Conservation (phyloP, 2,888 invertebrate species). For the Cerceris rybyensis region DNA sequence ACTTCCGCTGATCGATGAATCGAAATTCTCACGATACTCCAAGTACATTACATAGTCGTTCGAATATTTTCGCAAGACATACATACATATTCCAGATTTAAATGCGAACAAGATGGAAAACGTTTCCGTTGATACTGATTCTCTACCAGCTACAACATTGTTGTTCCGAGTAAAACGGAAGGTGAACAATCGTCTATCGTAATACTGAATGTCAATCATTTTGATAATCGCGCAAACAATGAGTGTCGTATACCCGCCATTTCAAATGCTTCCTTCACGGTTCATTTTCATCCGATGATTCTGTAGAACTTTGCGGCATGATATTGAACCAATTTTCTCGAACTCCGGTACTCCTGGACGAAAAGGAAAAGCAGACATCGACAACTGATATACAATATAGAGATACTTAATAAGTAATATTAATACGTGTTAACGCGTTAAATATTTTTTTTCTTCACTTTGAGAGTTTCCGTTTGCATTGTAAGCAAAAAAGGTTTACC, state of each 20-base stretch:
- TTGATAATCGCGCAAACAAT: conserved; percentile 19
- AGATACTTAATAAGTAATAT: background rate
- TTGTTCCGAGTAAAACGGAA: conserved; percentile 35
- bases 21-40: too few relatives aligned
- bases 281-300: conserved; percentile 82
- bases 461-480: too few relatives aligned
- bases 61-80: too few relatives aligned
- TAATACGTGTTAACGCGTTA: too few relatives aligned
- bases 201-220: conserved; percentile 35
- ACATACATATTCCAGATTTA: conserved; percentile 3
- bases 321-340: conserved; percentile 84
- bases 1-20: too few relatives aligned
- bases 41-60: too few relatives aligned
- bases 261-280: too few relatives aligned
- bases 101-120: conserved; percentile 34
- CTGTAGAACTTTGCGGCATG: conserved; percentile 83
- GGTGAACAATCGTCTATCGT: conserved; percentile 19
- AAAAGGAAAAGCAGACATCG: conserved; percentile 20
- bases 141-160: conserved; percentile 15
- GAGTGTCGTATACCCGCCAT: conserved; percentile 12
- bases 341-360: conserved; percentile 79
- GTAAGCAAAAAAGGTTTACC: conserved; percentile 75
- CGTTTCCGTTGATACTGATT: conserved; percentile 14
- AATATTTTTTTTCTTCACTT: too few relatives aligned
- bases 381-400: background rate